Evolutionary conservation across 2,888 invertebrate species (phyloP), one percentile per base, ranked within the genome.

Genomic region (Ephialtes manifestator): DNA sequence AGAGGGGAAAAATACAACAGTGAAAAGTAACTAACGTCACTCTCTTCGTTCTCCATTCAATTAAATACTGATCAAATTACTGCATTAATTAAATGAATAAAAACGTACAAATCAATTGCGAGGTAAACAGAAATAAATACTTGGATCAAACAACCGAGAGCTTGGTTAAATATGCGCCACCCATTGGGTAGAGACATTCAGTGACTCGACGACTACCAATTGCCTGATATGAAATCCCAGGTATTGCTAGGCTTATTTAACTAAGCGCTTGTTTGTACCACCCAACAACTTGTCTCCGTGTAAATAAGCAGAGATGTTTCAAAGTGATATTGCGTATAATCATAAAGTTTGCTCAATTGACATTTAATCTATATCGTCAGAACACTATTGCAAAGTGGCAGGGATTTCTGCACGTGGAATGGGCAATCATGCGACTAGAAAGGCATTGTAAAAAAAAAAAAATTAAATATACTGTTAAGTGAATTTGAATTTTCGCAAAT

Each of bases 231-330:
- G 60, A n/a, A 31, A 5, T 60, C 5, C 28, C 31, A 15, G 5
- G 60, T 31, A 60, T 60, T 60, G 10, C 39, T 60, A 5, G 60
- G 28, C 60, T 31, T 60, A n/a, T 28, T 60, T n/a, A 60, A 60
- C 31, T 4, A 31, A 31, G 28, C 15, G 15, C 5, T 60, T 15
- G 31, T 11, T 60, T 13, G 15, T 35, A 1, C 60, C 13, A n/a
- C 18, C 51, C 18, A 18, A 7, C 0, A n/a, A 51, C 18, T 51
- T n/a, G n/a, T 51, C 20, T 18, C 18, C 7, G 51, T 51, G n/a
- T 18, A n/a, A 48, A 18, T 51, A 51, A 51, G 0, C n/a, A 51
- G 18, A 51, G n/a, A 18, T 51, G 8, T n/a, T 18, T 18, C n/a
- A 51, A 18, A n/a, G 8, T 7, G n/a, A n/a, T 18, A 51, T 10